Base-by-base conservation (phyloP, 1,140 invertebrate species). In the Solenopsis invicta region DNA sequence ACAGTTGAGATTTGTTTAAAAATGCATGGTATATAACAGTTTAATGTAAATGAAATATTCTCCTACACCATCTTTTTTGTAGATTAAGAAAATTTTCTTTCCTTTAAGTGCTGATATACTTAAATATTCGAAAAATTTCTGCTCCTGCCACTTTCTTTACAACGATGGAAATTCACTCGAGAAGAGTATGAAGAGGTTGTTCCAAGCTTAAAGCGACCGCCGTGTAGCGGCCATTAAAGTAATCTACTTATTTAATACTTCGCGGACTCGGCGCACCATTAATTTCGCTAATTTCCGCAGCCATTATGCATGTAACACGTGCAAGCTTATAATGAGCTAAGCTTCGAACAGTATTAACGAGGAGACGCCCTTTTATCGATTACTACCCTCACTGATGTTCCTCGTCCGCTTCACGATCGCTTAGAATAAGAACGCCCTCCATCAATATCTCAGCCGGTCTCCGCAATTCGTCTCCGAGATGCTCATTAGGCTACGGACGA, bases 161-260 rank as follows among this genome's bases (percentile, higher is more conserved):
- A 21, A 75, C 52, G 45, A 29, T 61, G 41, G 21, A 54, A 50
- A 75, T 62, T 61, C 69, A n/a, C n/a, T 50, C n/a, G 13, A 21
- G 69, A 74, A 61, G 34, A 80, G 41, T 54, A 54, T 41, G n/a
- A 67, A 67, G 41, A 84, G 54, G 29, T 74, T 74, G 67, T 74
- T 48, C n/a, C 80, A 18, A 61, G 54, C 80, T 50, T 74, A 84
- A 84, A 84, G 67, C 37, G 52, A 45, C 54, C 21, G 16, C 37
- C 48, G 66, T 72, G 45, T 41, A 56, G 37, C 80, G 80, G 29
- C 54, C 80, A 84, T 84, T 84, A 84, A 62, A 84, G 80, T 75
- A 84, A 84, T 84, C 80, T 84, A 84, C 80, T 84, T 84, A 84
- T 84, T 84, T 84, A 84, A 84, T 84, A 84, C 80, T 84, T 84